phyloP scores from a whole-genome alignment of 1,140 invertebrate species.

The Solenopsis invicta region DNA sequence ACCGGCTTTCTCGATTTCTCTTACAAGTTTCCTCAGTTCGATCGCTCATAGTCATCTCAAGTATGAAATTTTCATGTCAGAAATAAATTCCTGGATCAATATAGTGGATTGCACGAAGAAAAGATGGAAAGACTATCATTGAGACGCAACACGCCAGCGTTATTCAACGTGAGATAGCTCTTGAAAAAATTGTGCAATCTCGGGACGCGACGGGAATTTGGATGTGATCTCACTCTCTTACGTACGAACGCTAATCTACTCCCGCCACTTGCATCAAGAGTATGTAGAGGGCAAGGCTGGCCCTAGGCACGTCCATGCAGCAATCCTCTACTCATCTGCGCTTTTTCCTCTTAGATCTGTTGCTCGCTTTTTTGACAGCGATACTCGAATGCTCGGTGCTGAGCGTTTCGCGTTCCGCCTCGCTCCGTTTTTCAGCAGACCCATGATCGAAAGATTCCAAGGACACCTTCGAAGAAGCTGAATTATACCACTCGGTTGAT shows the following conservation, averaged over 20 bases:
- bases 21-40: neutral
- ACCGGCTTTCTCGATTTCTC: neutral
- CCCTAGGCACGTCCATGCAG: conserved; percentile 85
- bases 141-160: conserved; percentile 4
- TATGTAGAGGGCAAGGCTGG: conserved; percentile 85
- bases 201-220: neutral
- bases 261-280: conserved; percentile 85
- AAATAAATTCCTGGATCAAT: neutral
- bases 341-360: conserved; percentile 85
- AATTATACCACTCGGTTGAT: neutral
- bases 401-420: conserved; percentile 76
- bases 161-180: neutral
- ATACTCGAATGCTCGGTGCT: conserved; percentile 75
- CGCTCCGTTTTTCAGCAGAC: conserved; percentile 67
- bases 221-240: conserved; percentile 4
- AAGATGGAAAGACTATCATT: neutral
- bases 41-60: neutral
- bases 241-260: conserved; percentile 81
- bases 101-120: neutral
- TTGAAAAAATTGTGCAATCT: neutral
- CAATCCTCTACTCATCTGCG: conserved; percentile 87
- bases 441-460: conserved; percentile 38
- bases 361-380: conserved; percentile 84
- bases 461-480: conserved; percentile 24
- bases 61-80: neutral